Evolutionary conservation across 2,888 invertebrate genomes (phyloP), one percentile per base, ranked within the genome.

Genomic region (Serripes groenlandicus): DNA sequence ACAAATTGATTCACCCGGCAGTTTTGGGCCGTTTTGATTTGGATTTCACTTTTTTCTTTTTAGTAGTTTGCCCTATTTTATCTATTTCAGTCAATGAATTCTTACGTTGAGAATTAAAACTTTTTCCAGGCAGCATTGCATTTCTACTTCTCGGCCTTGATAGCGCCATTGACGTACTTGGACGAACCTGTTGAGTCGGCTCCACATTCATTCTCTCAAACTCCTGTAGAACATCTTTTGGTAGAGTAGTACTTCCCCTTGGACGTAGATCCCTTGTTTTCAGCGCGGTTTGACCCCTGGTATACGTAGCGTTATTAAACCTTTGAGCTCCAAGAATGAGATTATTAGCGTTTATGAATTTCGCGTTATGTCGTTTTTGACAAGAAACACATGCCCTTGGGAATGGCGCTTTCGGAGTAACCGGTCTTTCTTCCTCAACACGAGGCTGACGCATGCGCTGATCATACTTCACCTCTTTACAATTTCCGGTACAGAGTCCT

Each of bases 261-360:
- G 91, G 90, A 18, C 91, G 71, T 15, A 90, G 77, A 70, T 91
- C 91, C 68, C 80, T 88, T 0, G 90, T 82, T 77, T 90, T 90
- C 15, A 68, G 30, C 7, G 90, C 89, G 52, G 81, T 72, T 69
- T 89, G 88, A 18, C 91, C 91, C 3, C 91, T 81, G 52, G 88
- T 86, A 81, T 83, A 91, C 1, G 91, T 92, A n/a, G 89, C 71
- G 49, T 89, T 85, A 49, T 89, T 87, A 15, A 91, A 90, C 34
- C 90, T 88, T 23, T 92, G 91, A 23, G 90, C 80, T 32, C 91
- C 90, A 34, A 91, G 72, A 28, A 91, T 71, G 15, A 90, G 62
- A 78, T 92, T 90, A 72, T 91, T 92, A 30, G 90, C 90, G 83
- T 92, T 92, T 42, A 92, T 90, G 32, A 88, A 72, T 77, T 92